Base-by-base conservation (phyloP, 2,113 vertebrate species). In the Pterophyllum scalare region DNA sequence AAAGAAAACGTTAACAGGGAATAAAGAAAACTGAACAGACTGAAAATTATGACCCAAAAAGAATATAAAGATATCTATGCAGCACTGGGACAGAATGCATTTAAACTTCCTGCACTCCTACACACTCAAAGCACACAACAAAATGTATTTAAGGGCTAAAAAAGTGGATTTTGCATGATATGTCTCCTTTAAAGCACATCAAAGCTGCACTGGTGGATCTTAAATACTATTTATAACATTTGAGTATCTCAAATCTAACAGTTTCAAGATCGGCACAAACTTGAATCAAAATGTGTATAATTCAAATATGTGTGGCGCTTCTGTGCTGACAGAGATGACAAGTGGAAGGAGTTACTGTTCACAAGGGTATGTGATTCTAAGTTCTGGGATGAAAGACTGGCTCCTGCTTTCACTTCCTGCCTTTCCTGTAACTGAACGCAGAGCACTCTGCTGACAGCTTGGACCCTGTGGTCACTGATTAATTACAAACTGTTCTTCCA, bases 341-440 rank as follows among this genome's bases (percentile, higher is more conserved):
- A 79, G 88, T 89, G 87, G 80, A 90, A 89, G 17, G 77, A 43
- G 75, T 81, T 79, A 84, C 65, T 52, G 59, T 85, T 86, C 90
- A 87, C 89, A 86, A 80, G 79, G 43, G 83, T 89, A 93, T 86
- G 83, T 90, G 88, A 93, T 91, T 74, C 75, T 62, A 40, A 22
- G 59, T 82, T 77, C 85, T 82, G 59, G 84, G 79, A 86, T 77
- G n/a, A 87, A 81, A 81, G 79, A 33, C 75, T 85, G 84, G 84
- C 86, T 83, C 15, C 67, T 33, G 57, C 60, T 80, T 85, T 85
- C 28, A 81, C 49, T 81, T 89, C 59, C 80, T 78, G 79, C 61
- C 74, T 89, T 88, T 83, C 83, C 79, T 83, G 61, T 93, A 94
- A 94, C 83, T 90, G 85, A 94, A 92, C 52, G 87, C 90, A 93